Conservation (phyloP, 2,797 vertebrate genomes). For the Sebastes hopkinsi region DNA sequence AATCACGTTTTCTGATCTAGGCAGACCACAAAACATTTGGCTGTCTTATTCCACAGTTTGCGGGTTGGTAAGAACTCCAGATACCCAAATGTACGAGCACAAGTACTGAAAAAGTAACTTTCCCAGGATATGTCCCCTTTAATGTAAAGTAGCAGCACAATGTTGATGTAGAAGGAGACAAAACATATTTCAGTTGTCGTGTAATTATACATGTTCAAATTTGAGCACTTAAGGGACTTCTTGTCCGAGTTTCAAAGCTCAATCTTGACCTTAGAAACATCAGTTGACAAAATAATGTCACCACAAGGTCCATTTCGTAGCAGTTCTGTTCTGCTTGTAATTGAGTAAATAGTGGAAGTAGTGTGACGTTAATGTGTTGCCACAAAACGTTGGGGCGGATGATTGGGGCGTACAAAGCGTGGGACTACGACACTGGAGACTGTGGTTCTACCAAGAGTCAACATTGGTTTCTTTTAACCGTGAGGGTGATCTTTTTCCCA, state of each 20-base stretch:
- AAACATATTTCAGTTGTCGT: background rate
- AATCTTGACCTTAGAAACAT: background rate
- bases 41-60: too few relatives aligned
- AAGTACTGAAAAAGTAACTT: background rate
- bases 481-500: slow-evolving; percentile 1
- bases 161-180: background rate
- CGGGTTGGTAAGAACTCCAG: too few relatives aligned
- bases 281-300: slow-evolving; percentile 1
- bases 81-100: too few relatives aligned
- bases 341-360: background rate
- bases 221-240: background rate
- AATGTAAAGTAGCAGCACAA: background rate
- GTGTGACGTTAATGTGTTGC: slow-evolving; percentile 20
- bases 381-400: background rate
- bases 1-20: too few relatives aligned
- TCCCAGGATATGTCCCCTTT: background rate
- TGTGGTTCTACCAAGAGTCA: slow-evolving; percentile 29
- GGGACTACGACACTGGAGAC: slow-evolving; percentile 7
- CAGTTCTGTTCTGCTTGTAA: slow-evolving; percentile 8
- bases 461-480: slow-evolving; percentile 36
- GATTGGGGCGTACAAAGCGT: slow-evolving; percentile 12
- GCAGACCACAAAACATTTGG: too few relatives aligned
- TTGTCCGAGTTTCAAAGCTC: background rate
- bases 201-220: background rate
- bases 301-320: background rate